Evolutionary conservation across 1,140 invertebrate genomes (phyloP).

Genomic region (Hyphantria cunea): DNA sequence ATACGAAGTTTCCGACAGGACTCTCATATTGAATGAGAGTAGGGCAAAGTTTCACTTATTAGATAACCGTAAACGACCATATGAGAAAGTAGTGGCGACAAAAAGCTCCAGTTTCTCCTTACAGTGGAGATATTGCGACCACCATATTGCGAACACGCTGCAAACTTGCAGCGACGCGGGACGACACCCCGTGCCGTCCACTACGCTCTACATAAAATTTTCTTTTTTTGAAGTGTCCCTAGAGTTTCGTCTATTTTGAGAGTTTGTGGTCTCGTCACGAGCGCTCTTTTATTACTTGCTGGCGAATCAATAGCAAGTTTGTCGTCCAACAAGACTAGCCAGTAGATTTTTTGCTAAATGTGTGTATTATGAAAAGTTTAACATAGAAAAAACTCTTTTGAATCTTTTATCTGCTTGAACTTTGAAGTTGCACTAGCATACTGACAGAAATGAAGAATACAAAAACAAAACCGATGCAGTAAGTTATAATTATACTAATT

Average conservation of each 20-base stretch:
- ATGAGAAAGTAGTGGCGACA: constrained; percentile 74
- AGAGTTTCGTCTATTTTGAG: constrained; percentile 10
- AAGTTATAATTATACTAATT: too few species aligned
- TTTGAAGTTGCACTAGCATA: too few species aligned
- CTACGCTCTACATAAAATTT: constrained; percentile 53
- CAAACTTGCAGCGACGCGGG: constrained; percentile 56
- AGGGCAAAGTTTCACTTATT: constrained; percentile 74
- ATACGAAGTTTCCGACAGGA: constrained; percentile 54
- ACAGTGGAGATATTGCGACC: constrained; percentile 62
- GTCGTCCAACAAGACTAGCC: too few species aligned
- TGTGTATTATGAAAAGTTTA: too few species aligned
- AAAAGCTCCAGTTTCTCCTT: constrained; percentile 55
- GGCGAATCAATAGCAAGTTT: constrained; percentile 26
- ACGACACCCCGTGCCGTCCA: constrained; percentile 9
- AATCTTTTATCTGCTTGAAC: too few species aligned
- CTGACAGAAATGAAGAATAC: too few species aligned
- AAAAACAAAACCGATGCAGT: too few species aligned
- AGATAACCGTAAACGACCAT: constrained; percentile 73
- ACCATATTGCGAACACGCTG: constrained; percentile 61
- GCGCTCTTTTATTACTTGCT: constrained; percentile 36
- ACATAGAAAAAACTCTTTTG: too few species aligned
- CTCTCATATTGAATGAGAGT: constrained; percentile 71
- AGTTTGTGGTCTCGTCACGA: constrained; percentile 34
- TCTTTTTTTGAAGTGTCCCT: constrained; percentile 43
- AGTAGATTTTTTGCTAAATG: too few species aligned